Percentiles rank a stretch among this genome's conserved stretches.
Evolutionary conservation across 2,113 vertebrate genomes (phyloP).

Genomic region (Ictalurus furcatus): DNA sequence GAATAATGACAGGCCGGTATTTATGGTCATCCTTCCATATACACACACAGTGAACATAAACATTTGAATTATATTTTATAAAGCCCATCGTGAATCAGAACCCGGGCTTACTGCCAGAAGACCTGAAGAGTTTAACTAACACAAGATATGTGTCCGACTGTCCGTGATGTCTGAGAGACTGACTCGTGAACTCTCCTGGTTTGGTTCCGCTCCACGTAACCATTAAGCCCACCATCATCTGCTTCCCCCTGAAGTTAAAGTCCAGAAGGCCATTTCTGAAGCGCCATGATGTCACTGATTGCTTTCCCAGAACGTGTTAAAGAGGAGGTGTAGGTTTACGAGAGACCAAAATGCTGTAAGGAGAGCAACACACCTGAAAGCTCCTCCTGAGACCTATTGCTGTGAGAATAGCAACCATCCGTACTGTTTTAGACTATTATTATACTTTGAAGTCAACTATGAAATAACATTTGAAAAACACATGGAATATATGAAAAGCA

Average conservation of each 20-base stretch:
- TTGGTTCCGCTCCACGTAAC: constrained; percentile 3
- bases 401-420: constrained; percentile 5
- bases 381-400: constrained; percentile 16
- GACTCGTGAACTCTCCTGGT: constrained; percentile 27
- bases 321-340: constrained; percentile 34
- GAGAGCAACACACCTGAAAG: constrained; percentile 32
- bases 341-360: constrained; percentile 1
- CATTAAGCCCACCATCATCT: constrained; percentile 7
- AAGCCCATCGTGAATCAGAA: not conserved
- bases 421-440: not conserved
- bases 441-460: constrained; percentile 8
- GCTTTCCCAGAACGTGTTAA: constrained; percentile 20
- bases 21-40: constrained; percentile 2
- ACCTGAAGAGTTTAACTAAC: not conserved
- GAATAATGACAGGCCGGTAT: not conserved
- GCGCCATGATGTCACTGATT: constrained; percentile 41
- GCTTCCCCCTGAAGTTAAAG: constrained; percentile 7
- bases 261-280: constrained; percentile 25
- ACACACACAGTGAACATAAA: constrained; percentile 8
- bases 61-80: constrained; percentile 1
- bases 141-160: not conserved
- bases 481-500: not conserved
- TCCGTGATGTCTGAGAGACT: not conserved
- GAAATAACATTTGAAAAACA: constrained; percentile 5
- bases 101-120: not conserved